These are phyloP conservation scores for Mactra quadrangularis DNA, from an alignment of 1,140 invertebrate genomes.

Conservation along the genomic window DNA sequence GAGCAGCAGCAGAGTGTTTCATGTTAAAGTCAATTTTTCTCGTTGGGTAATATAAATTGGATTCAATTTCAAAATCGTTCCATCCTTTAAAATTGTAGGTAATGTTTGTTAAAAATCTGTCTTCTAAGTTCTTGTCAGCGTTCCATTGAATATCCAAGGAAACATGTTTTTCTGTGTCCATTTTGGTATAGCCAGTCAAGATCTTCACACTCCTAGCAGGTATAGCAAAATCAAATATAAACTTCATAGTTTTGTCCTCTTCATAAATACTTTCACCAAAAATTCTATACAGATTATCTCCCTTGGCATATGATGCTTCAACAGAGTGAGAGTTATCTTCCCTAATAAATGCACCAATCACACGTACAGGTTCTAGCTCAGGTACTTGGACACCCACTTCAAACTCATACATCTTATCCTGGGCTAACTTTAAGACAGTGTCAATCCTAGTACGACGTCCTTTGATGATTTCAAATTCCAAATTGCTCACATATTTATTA, in stretches of 20 bases:
- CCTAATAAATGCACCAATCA: conserved; percentile 21
- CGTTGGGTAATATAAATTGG: conserved; percentile 54
- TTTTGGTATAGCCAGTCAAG: neutral
- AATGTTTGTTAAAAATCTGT: conserved; percentile 38
- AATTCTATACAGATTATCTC: conserved; percentile 41
- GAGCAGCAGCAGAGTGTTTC: conserved; percentile 48
- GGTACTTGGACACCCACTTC: conserved; percentile 32
- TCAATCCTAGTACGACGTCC: conserved; percentile 45
- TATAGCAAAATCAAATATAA: conserved; percentile 35
- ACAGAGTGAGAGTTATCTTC: conserved; percentile 14
- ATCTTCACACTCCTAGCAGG: conserved; percentile 37
- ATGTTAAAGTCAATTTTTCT: conserved; percentile 48
- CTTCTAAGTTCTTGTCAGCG: conserved; percentile 45
- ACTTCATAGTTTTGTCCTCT: neutral
- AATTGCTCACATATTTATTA: conserved; percentile 56
- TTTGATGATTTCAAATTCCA: conserved; percentile 58
- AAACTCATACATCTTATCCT: conserved; percentile 46
- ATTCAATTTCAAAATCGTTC: conserved; percentile 51
- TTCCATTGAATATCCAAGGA: conserved; percentile 60
- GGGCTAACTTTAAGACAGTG: conserved; percentile 38
- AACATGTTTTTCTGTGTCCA: conserved; percentile 21
- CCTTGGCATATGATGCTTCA: conserved; percentile 38
- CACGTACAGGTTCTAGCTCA: conserved; percentile 32
- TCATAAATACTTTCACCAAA: conserved; percentile 13
- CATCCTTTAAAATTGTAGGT: conserved; percentile 41